Percentiles rank a stretch among this genome's conserved stretches.
Evolutionary conservation across 1,140 invertebrate genomes (phyloP).

Genomic region (Leptinotarsa lineolata): DNA sequence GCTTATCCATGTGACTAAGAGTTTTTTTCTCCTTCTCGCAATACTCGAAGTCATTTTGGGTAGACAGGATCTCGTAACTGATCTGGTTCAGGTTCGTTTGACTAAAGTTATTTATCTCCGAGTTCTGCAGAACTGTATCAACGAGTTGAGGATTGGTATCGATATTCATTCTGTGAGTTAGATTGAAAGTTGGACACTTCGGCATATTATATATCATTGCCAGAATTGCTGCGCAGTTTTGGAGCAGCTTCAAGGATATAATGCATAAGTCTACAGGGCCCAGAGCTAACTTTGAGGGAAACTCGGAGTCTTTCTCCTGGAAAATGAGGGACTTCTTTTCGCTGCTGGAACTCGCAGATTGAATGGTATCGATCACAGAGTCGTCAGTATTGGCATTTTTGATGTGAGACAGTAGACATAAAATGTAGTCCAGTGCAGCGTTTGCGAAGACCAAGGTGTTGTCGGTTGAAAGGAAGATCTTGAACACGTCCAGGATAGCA

Average conservation of each 20-base stretch:
- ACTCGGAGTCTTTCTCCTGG: conserved; percentile 38
- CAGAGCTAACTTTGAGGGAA: conserved; percentile 36
- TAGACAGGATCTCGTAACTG: conserved; percentile 65
- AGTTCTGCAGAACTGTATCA: conserved; percentile 82
- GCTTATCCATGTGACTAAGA: conserved; percentile 74
- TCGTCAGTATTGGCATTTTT: conserved; percentile 59
- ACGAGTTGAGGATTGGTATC: conserved; percentile 78
- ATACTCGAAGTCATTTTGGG: conserved; percentile 61
- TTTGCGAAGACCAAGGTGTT: conserved; percentile 92
- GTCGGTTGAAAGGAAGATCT: conserved; percentile 88
- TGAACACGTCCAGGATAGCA: conserved; percentile 88
- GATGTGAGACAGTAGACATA: conserved; percentile 80
- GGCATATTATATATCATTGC: conserved; percentile 94
- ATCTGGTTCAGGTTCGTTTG: conserved; percentile 60
- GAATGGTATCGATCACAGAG: conserved; percentile 11
- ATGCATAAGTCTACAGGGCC: conserved; percentile 71
- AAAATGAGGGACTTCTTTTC: conserved; percentile 32
- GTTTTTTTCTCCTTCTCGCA: conserved; percentile 64
- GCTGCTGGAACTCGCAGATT: conserved; percentile 20
- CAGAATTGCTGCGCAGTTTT: conserved; percentile 83
- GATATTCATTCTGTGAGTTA: conserved; percentile 83
- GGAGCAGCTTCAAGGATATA: conserved; percentile 83
- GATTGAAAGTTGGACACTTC: conserved; percentile 89
- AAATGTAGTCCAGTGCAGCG: conserved; percentile 89
- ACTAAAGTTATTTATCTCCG: conserved; percentile 68